Conservation (phyloP, 2,888 invertebrate genomes). For the Agrotis puta region DNA sequence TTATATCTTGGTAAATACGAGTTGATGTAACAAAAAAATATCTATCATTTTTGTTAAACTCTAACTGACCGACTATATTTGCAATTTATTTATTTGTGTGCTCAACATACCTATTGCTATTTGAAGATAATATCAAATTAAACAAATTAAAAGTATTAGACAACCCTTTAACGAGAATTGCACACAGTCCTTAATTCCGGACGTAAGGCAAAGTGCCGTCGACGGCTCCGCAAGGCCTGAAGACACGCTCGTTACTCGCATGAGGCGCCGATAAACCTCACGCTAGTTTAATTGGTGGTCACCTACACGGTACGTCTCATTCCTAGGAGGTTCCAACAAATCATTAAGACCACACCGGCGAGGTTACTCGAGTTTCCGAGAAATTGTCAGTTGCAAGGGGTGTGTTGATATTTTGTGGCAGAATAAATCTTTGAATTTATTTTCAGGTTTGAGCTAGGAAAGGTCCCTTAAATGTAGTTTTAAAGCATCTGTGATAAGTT, state of each 20-base stretch:
- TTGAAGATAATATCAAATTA: no score
- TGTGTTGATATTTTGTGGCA: slow-evolving; percentile 1
- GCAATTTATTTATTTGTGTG: no score
- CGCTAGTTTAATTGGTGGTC: slow-evolving; percentile 82
- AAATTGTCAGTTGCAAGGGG: slow-evolving; percentile 18
- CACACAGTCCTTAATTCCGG: slow-evolving; percentile 18
- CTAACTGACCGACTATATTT: no score
- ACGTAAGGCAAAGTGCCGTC: slow-evolving; percentile 23
- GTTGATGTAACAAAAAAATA: no score
- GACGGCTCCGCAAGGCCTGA: slow-evolving; percentile 51
- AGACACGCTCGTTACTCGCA: slow-evolving; percentile 80
- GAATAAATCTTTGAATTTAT: not conserved
- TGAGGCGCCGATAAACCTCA: slow-evolving; percentile 76
- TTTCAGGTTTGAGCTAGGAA: not conserved
- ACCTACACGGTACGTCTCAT: slow-evolving; percentile 66
- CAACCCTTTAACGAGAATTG: not conserved
- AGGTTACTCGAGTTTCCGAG: slow-evolving; percentile 17
- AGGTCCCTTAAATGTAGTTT: not conserved
- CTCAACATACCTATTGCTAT: no score
- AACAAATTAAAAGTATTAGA: not conserved
- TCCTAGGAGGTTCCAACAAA: slow-evolving; percentile 33
- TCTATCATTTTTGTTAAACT: no score
- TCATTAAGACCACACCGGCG: slow-evolving; percentile 44
- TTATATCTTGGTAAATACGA: no score
- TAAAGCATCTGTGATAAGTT: not conserved